These are phyloP conservation scores for Loripinus fragilis DNA, from an alignment of 2,888 invertebrate species.

Conservation along the genomic window DNA sequence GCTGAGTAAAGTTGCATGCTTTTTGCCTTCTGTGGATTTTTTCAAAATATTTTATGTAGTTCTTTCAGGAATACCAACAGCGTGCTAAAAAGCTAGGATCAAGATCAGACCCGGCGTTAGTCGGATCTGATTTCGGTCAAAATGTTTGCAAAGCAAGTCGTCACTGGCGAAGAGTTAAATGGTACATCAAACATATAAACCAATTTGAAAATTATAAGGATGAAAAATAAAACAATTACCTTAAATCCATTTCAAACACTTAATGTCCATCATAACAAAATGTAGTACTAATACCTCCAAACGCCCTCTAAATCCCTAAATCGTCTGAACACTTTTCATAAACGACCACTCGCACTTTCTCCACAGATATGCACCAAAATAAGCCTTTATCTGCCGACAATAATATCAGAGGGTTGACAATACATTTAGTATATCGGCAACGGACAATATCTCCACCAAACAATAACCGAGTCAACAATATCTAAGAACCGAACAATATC, in stretches of 20 bases:
- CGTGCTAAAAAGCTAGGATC: no score
- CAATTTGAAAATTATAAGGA: no score
- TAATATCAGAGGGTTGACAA: constrained; percentile 7
- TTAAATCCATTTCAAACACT: neutral
- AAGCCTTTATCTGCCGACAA: constrained; percentile 7
- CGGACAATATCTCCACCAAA: constrained; percentile 10
- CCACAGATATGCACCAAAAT: constrained; percentile 5
- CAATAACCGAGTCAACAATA: constrained; percentile 3
- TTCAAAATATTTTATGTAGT: no score
- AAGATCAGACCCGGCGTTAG: no score
- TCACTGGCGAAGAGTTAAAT: no score
- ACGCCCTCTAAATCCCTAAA: neutral
- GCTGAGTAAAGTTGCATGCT: no score
- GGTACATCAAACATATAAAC: no score
- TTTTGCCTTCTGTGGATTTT: no score
- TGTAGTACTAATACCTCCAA: neutral
- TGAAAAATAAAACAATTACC: no score
- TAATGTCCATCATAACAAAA: neutral
- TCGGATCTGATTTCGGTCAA: no score
- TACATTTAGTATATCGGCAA: neutral
- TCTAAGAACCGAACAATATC: constrained; percentile 8
- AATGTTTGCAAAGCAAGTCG: no score
- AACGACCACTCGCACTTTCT: neutral
- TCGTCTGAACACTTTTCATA: neutral
- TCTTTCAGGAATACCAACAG: no score